Conservation (phyloP, 2,797 vertebrate genomes). For the Mus minutoides region DNA sequence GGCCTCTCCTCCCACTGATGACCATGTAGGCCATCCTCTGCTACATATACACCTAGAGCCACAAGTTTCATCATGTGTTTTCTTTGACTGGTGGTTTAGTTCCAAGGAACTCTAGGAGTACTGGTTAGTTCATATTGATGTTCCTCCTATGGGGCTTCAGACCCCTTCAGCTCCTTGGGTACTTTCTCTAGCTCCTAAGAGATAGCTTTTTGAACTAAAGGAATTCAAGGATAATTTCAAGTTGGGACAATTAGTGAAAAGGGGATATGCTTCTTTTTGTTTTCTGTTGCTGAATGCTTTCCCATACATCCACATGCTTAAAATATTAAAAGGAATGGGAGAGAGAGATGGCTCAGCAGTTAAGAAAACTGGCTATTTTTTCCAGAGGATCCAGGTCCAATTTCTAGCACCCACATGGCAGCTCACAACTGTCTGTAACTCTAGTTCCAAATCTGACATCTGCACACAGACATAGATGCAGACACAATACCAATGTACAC, state of each 20-base stretch:
- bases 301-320: background rate
- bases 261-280: background rate
- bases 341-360: background rate
- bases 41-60: too few species aligned
- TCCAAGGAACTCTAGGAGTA: too few species aligned
- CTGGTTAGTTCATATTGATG: too few species aligned
- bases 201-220: background rate
- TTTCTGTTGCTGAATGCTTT: conserved; percentile 11
- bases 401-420: background rate
- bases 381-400: background rate
- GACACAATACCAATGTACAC: background rate
- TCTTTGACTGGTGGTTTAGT: too few species aligned
- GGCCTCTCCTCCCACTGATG: too few species aligned
- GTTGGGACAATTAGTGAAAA: background rate
- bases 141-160: too few species aligned
- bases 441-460: background rate
- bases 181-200: background rate
- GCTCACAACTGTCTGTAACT: background rate
- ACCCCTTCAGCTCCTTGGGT: too few species aligned
- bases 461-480: background rate
- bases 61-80: too few species aligned
- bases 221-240: conserved; percentile 10
- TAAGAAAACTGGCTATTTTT: background rate
- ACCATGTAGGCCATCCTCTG: too few species aligned
- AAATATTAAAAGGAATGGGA: background rate